Evolutionary conservation across 2,113 vertebrate species (phyloP).

Genomic region (Sarotherodon lohbergeri): DNA sequence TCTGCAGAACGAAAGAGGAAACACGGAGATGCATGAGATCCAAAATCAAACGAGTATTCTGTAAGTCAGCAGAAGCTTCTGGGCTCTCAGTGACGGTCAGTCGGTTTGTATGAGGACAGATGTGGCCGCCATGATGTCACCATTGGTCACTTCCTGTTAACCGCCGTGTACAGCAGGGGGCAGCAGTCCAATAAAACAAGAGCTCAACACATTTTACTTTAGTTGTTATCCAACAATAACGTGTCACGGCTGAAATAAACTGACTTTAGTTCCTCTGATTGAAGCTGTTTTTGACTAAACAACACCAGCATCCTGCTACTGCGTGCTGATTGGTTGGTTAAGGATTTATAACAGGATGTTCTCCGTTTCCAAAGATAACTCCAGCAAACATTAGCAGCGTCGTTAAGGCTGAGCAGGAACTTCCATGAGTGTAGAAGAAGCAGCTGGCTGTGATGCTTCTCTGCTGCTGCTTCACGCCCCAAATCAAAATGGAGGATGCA

Average conservation of each 20-base stretch:
- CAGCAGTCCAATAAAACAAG: neutral
- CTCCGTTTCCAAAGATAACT: neutral
- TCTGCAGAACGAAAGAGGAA: conserved; percentile 55
- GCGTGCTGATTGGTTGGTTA: neutral
- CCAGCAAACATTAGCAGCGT: neutral
- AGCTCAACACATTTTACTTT: neutral
- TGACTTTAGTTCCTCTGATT: neutral
- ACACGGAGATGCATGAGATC: neutral
- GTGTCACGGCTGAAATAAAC: neutral
- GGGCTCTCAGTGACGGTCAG: neutral
- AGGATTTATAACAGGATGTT: neutral
- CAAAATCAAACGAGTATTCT: accelerated
- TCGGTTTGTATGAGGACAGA: neutral
- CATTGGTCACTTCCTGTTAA: neutral
- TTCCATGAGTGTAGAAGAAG: no score
- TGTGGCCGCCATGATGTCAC: neutral
- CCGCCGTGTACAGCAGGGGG: neutral
- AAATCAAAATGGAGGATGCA: no score
- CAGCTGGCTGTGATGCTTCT: no score
- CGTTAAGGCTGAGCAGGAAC: neutral
- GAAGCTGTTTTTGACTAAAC: neutral
- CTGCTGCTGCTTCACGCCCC: no score
- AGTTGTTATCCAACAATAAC: neutral
- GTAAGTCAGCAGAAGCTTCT: neutral
- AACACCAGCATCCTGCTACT: neutral